Base-by-base conservation (phyloP, 2,888 invertebrate genomes). In the Unio delphinus region DNA sequence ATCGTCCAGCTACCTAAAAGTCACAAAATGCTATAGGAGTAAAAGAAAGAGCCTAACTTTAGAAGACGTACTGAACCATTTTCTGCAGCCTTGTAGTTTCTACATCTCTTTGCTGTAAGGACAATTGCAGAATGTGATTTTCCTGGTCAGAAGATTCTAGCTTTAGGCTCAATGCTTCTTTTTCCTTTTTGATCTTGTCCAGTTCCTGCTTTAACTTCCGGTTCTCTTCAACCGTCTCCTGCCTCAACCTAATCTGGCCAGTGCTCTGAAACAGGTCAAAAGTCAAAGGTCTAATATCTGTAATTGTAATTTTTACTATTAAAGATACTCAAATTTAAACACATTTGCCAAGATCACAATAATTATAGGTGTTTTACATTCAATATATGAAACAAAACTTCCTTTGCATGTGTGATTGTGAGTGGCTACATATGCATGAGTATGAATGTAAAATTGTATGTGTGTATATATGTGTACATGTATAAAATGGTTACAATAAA, bases 81-180 rank as follows among this genome's bases (percentile, higher is more conserved):
- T 79, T 79, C 65, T 82, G 79, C n/a, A 83, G 78, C 62, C 81
- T 65, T 23, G 67, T 64, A 11, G 85, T 83, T 64, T 86, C 85
- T 8, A 70, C 67, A 64, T 86, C 84, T 59, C 82, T 71, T 67
- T 86, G 83, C 58, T 82, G 75, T 45, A 85, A 64, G 0, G 81
- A 78, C 4, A 82, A 73, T 62, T 82, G 78, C 55, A 83, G 74
- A 61, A 84, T 83, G 64, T 82, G 82, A 63, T 81, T 83, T 70
- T 86, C 84, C 61, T 80, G 73, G 64, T 85, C 84, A 0, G 80
- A 56, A 6, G 77, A 71, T 26, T 81, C 80, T 26, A 83, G 74
- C 57, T 75, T 75, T 58, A 73, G 66, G n/a, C 69, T 67, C 15
- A 75, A 69, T 6, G 74, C 71, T 61, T 84, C 80, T 1, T 75